Evolutionary conservation across 1,140 invertebrate species (phyloP), one percentile per base, ranked within the genome.

Genomic region (Cotesia typhae): DNA sequence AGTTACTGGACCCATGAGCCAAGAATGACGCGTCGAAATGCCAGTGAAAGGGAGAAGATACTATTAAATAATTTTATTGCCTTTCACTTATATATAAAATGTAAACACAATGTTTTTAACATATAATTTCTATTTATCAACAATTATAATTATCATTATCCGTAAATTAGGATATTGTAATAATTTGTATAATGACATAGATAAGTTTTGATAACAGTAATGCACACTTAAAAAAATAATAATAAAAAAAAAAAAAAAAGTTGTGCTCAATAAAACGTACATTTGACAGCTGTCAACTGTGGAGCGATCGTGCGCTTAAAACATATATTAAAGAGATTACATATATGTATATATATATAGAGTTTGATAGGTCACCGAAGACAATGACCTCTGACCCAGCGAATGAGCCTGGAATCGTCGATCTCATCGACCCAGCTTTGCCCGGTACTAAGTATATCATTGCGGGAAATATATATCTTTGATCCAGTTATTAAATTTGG

Each of bases 401-500:
- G 17, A 59, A 20, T 59, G 57, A 59, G 57, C 57, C 57, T 28
- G 57, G 57, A 59, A 59, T 59, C 57, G 57, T 59, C 20, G 57
- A 59, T 59, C 57, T 20, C 57, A 59, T 59, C 57, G 57, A 59
- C 57, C 57, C 28, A 20, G 57, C 57, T 17, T 59, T 17, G 57
- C 20, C 57, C 57, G 57, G 57, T 59, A 28, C 57, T 59, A 59
- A 59, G 57, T 59, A 59, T 59, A 59, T 59, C 57, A 59, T 59
- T 28, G 20, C 57, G 7, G 20, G 7, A 9, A 20, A 59, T 55
- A 14, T 55, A 55, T 20, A 12, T 9, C 53, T 55, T 55, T 55
- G 53, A 41, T 41, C 41, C 41, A 41, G 41, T 7, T 41, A 41
- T 41, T 41, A 41, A 7, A 41, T 41, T 41, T 55, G 47, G 17